A percentile compares a stretch with the other conserved stretches of the same genome.
Conservation (phyloP, 1,140 invertebrate species). For the Neocloeon triangulifer region DNA sequence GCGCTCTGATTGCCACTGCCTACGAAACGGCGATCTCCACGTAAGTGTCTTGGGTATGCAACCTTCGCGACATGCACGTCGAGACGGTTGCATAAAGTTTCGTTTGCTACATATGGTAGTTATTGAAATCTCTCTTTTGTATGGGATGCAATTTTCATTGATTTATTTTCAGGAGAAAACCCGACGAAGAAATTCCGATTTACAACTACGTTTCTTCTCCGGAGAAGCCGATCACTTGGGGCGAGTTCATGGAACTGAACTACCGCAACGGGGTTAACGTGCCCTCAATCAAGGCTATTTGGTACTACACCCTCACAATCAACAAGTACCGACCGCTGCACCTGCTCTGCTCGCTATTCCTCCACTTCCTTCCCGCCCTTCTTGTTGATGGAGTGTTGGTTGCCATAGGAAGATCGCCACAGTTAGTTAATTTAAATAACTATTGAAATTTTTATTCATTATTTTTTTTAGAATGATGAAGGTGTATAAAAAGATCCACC, state of each 20-base stretch:
- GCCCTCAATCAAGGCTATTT: constrained; percentile 28
- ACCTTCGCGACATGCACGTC: too few species aligned
- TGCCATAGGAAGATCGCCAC: constrained; percentile 12
- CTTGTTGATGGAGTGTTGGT: neutral
- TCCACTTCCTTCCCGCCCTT: constrained; percentile 19
- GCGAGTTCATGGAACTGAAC: constrained; percentile 27
- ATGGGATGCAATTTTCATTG: too few species aligned
- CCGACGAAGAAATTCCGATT: constrained; percentile 27
- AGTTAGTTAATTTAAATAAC: constrained; percentile 13
- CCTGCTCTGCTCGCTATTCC: constrained; percentile 17
- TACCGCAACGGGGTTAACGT: constrained; percentile 21
- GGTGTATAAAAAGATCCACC: constrained; percentile 50
- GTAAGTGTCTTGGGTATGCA: too few species aligned
- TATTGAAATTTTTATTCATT: constrained; percentile 5
- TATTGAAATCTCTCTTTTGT: too few species aligned
- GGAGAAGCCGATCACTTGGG: constrained; percentile 41
- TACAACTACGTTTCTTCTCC: constrained; percentile 47
- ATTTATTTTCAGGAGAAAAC: too few species aligned
- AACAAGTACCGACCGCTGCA: constrained; percentile 22
- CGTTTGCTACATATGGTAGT: too few species aligned
- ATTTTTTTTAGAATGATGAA: constrained; percentile 29
- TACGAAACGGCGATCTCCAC: constrained; percentile 40
- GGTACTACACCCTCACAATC: constrained; percentile 26
- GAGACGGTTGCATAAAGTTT: too few species aligned
- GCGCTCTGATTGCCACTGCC: constrained; percentile 50